Conservation (phyloP, 1,140 invertebrate genomes). For the Lasaia peninsularis region DNA sequence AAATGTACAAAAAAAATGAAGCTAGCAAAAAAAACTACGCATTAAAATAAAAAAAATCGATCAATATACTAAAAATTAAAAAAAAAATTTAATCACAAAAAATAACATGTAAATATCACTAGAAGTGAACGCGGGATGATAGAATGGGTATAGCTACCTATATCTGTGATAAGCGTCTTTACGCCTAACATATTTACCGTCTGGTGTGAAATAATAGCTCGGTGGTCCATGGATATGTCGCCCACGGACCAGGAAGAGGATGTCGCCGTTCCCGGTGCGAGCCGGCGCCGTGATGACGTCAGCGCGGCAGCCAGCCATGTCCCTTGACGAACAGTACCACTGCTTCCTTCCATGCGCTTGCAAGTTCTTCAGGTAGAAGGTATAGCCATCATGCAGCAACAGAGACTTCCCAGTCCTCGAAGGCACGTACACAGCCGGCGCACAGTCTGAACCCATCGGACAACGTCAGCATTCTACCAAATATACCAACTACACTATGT, state of each 20-base stretch:
- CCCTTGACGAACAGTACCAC: conserved; percentile 69
- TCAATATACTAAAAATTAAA: neutral
- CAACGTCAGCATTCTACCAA: conserved; percentile 39
- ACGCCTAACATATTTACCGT: conserved; percentile 67
- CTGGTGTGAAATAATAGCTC: conserved; percentile 64
- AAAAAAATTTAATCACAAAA: neutral
- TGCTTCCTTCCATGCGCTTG: conserved; percentile 68
- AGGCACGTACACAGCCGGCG: conserved; percentile 67
- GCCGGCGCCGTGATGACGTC: conserved; percentile 68
- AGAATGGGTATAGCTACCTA: conserved; percentile 41
- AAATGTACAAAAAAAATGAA: too few relatives aligned
- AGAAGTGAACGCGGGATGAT: neutral
- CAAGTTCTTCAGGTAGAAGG: conserved; percentile 69
- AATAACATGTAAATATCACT: neutral
- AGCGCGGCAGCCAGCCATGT: conserved; percentile 66
- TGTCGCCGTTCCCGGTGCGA: conserved; percentile 42
- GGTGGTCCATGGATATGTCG: conserved; percentile 64
- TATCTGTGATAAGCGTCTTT: conserved; percentile 65
- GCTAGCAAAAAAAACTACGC: too few relatives aligned
- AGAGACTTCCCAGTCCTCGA: conserved; percentile 70
- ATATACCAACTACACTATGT: conserved; percentile 26
- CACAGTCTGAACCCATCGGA: conserved; percentile 55
- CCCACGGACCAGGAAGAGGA: conserved; percentile 60
- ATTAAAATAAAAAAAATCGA: too few relatives aligned
- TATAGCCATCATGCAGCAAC: conserved; percentile 66